Conservation (phyloP, 1,140 invertebrate genomes). For the Drosophila varians region DNA sequence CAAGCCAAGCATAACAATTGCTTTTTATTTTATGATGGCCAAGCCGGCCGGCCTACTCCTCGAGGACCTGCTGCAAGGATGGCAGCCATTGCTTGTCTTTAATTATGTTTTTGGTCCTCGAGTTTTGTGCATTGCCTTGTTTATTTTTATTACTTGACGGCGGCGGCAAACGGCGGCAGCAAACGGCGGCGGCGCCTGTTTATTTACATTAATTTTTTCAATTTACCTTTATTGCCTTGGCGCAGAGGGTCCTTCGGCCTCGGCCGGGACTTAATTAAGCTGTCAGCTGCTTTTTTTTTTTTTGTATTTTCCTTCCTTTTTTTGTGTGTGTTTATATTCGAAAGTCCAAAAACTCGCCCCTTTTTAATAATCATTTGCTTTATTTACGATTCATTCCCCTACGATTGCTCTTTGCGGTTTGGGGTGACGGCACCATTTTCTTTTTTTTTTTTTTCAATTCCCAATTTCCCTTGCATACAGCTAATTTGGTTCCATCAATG, state of each 20-base stretch:
- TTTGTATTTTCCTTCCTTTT: no score
- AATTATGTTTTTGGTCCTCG: slow-evolving; percentile 66
- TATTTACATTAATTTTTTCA: slow-evolving; percentile 78
- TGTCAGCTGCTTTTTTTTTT: slow-evolving; percentile 25
- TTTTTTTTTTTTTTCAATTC: slow-evolving; percentile 21
- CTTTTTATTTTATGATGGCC: slow-evolving; percentile 51
- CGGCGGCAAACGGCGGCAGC: slow-evolving; percentile 1
- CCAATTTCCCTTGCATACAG: slow-evolving; percentile 61
- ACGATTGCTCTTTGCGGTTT: slow-evolving; percentile 21
- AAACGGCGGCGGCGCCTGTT: slow-evolving; percentile 37
- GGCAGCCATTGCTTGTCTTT: slow-evolving; percentile 49
- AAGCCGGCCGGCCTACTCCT: neutral
- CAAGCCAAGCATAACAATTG: slow-evolving; percentile 53
- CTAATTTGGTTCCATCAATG: slow-evolving; percentile 32
- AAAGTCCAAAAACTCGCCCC: slow-evolving; percentile 8
- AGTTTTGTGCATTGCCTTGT: slow-evolving; percentile 77
- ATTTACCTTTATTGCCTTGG: slow-evolving; percentile 71
- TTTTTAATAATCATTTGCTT: slow-evolving; percentile 51
- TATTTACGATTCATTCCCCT: slow-evolving; percentile 11
- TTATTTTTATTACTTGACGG: slow-evolving; percentile 74
- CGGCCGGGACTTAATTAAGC: slow-evolving; percentile 68
- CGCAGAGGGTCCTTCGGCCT: slow-evolving; percentile 8
- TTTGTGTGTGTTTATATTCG: neutral
- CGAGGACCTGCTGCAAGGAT: neutral
- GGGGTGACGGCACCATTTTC: slow-evolving; percentile 20